phyloP scores from a whole-genome alignment of 2,797 vertebrate genomes.

The Gobionotothen gibberifrons region DNA sequence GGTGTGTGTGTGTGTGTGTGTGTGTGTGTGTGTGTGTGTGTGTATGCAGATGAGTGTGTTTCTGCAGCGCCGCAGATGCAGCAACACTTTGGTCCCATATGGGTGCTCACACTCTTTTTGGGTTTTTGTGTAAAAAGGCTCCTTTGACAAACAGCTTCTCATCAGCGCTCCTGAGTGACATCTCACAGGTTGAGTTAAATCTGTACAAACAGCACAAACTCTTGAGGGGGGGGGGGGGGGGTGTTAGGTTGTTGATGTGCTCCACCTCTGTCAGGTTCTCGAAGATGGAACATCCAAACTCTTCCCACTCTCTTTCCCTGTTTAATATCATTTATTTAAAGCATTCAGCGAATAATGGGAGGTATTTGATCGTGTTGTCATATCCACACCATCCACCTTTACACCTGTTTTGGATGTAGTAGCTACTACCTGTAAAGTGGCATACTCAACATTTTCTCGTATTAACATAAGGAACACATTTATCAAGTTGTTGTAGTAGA shows the following conservation, averaged over 20 bases:
- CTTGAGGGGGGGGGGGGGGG: neutral
- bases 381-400: neutral
- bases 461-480: no score
- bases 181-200: conserved; percentile 13
- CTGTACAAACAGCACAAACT: conserved; percentile 13
- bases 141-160: conserved; percentile 33
- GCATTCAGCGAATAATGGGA: neutral
- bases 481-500: no score
- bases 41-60: conserved; percentile 19
- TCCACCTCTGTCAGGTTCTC: neutral
- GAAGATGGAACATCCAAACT: neutral
- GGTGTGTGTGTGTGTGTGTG: conserved; percentile 15
- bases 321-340: neutral
- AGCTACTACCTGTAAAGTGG: neutral
- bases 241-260: neutral
- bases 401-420: neutral
- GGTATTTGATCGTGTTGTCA: neutral
- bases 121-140: conserved; percentile 33
- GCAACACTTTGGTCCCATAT: conserved; percentile 29
- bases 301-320: neutral
- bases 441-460: no score
- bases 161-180: conserved; percentile 23
- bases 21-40: conserved; percentile 13
- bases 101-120: conserved; percentile 26
- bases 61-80: conserved; percentile 33